Evolutionary conservation across 2,113 vertebrate genomes (phyloP).

Genomic region (Aleadryas rufinucha): DNA sequence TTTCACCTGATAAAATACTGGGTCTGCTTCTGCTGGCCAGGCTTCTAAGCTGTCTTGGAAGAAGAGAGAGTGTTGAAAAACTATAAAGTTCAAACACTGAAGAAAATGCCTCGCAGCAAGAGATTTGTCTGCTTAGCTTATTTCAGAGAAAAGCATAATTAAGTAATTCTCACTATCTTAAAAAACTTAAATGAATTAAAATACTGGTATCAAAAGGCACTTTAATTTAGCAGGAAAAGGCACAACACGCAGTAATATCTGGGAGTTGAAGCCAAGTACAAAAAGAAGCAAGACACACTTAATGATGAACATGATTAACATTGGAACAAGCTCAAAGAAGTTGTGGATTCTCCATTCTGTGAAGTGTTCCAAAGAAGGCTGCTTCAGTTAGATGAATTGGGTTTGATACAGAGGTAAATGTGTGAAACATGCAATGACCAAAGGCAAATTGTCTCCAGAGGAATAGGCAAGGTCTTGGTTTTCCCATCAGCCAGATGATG

Average conservation of each 20-base stretch:
- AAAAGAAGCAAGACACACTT: background rate
- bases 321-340: background rate
- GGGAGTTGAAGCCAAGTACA: background rate
- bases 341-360: background rate
- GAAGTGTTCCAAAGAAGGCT: background rate
- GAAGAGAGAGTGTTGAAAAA: background rate
- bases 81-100: background rate
- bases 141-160: background rate
- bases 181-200: background rate
- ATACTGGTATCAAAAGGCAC: background rate
- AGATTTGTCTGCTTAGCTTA: background rate
- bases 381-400: background rate
- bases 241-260: background rate
- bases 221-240: constrained; percentile 11
- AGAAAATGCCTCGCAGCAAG: background rate
- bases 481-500: background rate
- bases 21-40: background rate
- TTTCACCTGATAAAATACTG: background rate
- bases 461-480: background rate
- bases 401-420: background rate
- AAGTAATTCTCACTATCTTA: background rate
- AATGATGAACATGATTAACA: background rate
- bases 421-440: background rate
- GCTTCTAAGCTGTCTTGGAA: background rate
- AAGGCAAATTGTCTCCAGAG: background rate